These are phyloP conservation scores for Coranthus polyacanthus DNA, from an alignment of 2,797 vertebrate genomes.

Conservation along the genomic window DNA sequence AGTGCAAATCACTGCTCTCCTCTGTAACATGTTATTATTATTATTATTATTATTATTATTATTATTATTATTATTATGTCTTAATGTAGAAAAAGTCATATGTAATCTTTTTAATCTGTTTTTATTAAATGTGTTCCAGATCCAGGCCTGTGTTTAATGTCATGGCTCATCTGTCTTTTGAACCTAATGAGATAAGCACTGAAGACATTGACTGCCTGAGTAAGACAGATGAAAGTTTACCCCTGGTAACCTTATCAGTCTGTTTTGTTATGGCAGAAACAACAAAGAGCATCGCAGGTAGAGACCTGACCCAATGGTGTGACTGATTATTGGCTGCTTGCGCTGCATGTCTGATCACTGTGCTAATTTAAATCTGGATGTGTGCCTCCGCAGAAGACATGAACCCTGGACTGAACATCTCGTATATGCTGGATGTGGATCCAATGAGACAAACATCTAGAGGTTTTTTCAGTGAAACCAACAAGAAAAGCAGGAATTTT, in stretches of 20 bases:
- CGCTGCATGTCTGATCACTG: not conserved
- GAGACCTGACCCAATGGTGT: not conserved
- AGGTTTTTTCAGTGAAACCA: constrained; percentile 67
- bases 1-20: too few species aligned
- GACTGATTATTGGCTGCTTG: not conserved
- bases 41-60: too few species aligned
- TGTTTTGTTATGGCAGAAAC: constrained; percentile 77
- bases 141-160: constrained; percentile 82
- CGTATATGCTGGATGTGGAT: constrained; percentile 80
- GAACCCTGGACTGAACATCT: constrained; percentile 69
- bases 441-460: constrained; percentile 69
- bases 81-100: too few species aligned
- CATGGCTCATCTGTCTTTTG: constrained; percentile 62
- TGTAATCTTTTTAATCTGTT: too few species aligned
- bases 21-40: too few species aligned
- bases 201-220: constrained; percentile 73
- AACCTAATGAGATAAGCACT: constrained; percentile 77
- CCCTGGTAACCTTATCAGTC: constrained; percentile 57
- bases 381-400: constrained; percentile 31
- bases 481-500: constrained; percentile 42
- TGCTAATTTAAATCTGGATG: not conserved
- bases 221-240: constrained; percentile 17
- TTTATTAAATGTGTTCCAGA: constrained; percentile 78
- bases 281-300: constrained; percentile 73
- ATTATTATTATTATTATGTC: too few species aligned